Evolutionary conservation across 1,140 invertebrate species (phyloP), one percentile per base, ranked within the genome.

Genomic region (Dinoponera quadriceps): DNA sequence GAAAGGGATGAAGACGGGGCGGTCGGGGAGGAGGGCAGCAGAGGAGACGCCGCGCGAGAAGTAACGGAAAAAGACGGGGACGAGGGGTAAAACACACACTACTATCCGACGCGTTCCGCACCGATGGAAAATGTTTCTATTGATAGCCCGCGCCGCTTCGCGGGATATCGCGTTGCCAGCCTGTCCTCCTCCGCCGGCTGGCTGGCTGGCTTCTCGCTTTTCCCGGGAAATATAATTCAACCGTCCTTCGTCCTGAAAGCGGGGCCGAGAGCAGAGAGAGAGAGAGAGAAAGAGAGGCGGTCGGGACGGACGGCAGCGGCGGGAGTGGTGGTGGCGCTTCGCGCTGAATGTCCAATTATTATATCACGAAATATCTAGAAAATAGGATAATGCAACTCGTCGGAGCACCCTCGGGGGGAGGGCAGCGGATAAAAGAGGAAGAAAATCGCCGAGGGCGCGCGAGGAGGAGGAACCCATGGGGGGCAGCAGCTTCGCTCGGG

Each of bases 311-410:
- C 62, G 44, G 54, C 38, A 55, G 33, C 54, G 55, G 60, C 71
- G 38, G 80, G 33, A 49, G 84, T 63, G 78, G 33, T 81, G 75
- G 85, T 51, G 74, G 55, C 85, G 74, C 59, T 75, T 73, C 69
- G 85, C 73, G 87, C 63, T 92, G 91, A 92, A 91, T 92, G 89
- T 90, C 91, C 91, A 92, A 92, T 92, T 92, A 92, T 92, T 91
- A 90, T 91, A 91, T 91, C 87, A 85, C 88, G 87, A 90, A 91
- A 90, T 91, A 91, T 92, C 91, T 88, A 87, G 89, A 89, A 92
- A 92, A 92, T 92, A 92, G 91, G 86, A 92, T 92, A 92, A 92
- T 91, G 88, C 89, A 44, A 55, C 81, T 83, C 68, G 55, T 44
- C 38, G 55, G 5, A 25, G 29, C 33, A n/a, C 55, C 57, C 16